A percentile compares a stretch with the other conserved stretches of the same genome.
These are phyloP conservation scores for Aromia moschata DNA, from an alignment of 2,888 invertebrate genomes.

Conservation along the genomic window DNA sequence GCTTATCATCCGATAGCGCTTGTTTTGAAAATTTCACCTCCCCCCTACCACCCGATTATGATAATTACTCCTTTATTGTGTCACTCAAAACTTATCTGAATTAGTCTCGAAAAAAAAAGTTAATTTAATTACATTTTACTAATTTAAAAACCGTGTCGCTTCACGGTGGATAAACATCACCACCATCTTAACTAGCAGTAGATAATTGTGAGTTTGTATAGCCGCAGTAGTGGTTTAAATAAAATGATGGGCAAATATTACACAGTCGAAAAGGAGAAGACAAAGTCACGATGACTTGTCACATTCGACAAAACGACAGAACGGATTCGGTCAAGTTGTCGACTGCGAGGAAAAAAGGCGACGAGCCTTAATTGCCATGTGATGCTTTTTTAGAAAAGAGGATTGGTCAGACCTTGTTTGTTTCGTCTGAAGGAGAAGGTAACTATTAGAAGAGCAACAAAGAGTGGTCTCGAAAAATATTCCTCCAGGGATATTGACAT, in stretches of 20 bases:
- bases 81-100: not conserved
- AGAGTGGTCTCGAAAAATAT: too few species aligned
- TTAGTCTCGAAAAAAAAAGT: slow-evolving; percentile 4
- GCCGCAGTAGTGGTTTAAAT: slow-evolving; percentile 19
- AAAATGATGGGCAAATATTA: slow-evolving; percentile 17
- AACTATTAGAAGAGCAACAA: too few species aligned
- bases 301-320: slow-evolving; percentile 6
- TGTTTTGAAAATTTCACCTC: too few species aligned
- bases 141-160: slow-evolving; percentile 18
- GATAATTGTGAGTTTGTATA: slow-evolving; percentile 26
- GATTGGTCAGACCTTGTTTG: too few species aligned
- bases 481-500: too few species aligned
- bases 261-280: slow-evolving; percentile 17
- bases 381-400: not conserved
- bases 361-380: not conserved
- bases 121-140: slow-evolving; percentile 13
- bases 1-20: not conserved
- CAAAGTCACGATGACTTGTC: slow-evolving; percentile 12
- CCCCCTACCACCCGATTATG: not conserved
- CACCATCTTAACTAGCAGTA: slow-evolving; percentile 8
- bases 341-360: not conserved
- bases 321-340: not conserved
- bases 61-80: not conserved
- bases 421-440: too few species aligned
- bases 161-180: slow-evolving; percentile 16